Conservation (phyloP, 2,797 vertebrate genomes). For the Phoeniculus purpureus region DNA sequence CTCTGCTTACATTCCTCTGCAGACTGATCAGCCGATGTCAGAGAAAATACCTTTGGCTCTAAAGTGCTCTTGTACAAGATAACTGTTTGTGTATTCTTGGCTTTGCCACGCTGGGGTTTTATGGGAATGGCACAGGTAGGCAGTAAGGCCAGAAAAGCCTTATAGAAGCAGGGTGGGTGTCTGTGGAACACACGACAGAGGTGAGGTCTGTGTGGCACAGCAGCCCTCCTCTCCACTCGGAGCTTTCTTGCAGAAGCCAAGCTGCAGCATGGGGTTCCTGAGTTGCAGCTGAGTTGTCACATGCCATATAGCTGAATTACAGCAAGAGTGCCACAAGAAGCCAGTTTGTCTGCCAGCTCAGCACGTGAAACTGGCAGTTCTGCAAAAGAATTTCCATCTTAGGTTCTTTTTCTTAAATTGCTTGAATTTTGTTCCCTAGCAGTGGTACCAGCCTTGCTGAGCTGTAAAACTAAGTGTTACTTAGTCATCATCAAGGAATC, state of each 20-base stretch:
- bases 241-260: neutral
- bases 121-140: neutral
- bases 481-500: neutral
- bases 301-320: neutral
- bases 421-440: neutral
- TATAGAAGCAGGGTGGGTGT: neutral
- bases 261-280: neutral
- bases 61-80: neutral
- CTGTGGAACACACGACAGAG: neutral
- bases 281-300: neutral
- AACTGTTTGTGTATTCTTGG: rapidly evolving
- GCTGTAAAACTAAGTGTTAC: neutral
- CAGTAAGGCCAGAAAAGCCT: neutral
- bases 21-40: neutral
- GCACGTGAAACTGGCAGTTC: neutral
- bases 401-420: neutral
- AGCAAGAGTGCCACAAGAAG: neutral
- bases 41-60: neutral
- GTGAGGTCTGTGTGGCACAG: neutral
- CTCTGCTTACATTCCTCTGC: neutral
- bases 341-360: neutral
- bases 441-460: neutral
- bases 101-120: neutral
- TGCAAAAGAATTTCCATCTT: neutral
- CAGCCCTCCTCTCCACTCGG: too few species aligned